Evolutionary conservation across 2,797 vertebrate species (phyloP).

Genomic region (Tapera naevia): DNA sequence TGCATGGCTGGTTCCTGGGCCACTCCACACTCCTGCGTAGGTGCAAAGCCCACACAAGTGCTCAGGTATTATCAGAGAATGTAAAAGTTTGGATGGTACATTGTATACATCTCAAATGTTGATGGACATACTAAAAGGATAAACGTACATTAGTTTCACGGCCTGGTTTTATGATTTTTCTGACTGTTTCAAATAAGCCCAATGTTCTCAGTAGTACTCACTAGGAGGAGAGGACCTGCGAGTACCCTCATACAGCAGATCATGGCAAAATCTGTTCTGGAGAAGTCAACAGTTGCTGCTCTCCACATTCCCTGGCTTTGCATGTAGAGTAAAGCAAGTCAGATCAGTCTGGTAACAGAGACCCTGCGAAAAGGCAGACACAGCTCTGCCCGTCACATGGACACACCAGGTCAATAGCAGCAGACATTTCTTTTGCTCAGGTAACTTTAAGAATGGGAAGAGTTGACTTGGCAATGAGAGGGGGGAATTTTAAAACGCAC

Average conservation of each 20-base stretch:
- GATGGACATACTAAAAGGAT: neutral
- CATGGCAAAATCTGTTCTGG: constrained; percentile 32
- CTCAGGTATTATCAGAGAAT: neutral
- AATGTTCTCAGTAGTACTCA: neutral
- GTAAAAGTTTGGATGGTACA: neutral
- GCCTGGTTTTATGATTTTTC: neutral
- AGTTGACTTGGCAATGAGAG: neutral
- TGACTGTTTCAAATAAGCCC: neutral
- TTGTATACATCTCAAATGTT: neutral
- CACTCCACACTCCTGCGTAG: neutral
- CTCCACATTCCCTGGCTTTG: neutral
- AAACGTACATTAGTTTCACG: neutral
- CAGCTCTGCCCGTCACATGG: neutral
- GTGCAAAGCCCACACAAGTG: neutral
- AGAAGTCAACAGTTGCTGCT: neutral
- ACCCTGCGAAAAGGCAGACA: neutral
- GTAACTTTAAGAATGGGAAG: neutral
- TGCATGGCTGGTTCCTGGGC: neutral
- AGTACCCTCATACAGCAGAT: constrained; percentile 4
- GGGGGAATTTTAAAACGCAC: neutral
- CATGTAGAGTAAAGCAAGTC: neutral
- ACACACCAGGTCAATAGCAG: neutral
- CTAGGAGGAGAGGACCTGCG: constrained; percentile 3
- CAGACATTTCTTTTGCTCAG: neutral
- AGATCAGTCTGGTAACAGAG: neutral